Base-by-base conservation (phyloP, 2,888 invertebrate species). In the Hypselothyrea guttata region DNA sequence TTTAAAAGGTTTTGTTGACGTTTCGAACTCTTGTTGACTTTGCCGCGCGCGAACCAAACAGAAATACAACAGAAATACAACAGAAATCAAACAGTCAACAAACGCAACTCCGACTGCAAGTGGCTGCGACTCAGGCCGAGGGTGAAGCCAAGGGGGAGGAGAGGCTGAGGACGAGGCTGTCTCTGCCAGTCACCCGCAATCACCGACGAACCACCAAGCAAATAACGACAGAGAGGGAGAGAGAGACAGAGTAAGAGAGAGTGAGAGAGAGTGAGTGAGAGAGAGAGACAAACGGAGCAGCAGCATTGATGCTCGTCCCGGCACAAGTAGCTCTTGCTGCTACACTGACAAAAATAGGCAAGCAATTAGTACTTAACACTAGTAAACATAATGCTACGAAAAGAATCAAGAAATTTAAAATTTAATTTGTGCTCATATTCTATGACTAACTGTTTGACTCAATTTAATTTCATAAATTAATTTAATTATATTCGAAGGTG, bases 1-100 rank as follows among this genome's bases (percentile, higher is more conserved):
- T 82, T 82, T 82, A 84, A 82, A 82, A 82, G 82, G 82, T 82
- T 82, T 70, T 82, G 82, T 82, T 82, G 82, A 82, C 84, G 77
- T 82, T 82, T 76, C 83, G 78, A 86, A 84, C 78, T 79, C 81
- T 85, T 86, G 86, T 86, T 86, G 86, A 86, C 84, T 86, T 86
- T 74, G 78, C 67, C 84, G 85, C 87, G 85, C 82, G 86, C 79
- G 86, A 76, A 81, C 78, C 81, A 75, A 84, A 37, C 37, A 22
- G 22, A 22, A 22, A 22, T 22, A 22, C 22, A n/a, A 75, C 75
- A 73, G 46, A 47, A 53, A 64, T 51, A 71, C 61, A 73, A 60
- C 74, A 71, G 59, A 81, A 81, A 78, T 78, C 78, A 78, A 78
- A 79, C 65, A 65, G 70, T 58, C 63, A 28, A 68, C 60, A 56